Evolutionary conservation across 2,113 vertebrate species (phyloP).

Genomic region (Sapayoa aenigma): DNA sequence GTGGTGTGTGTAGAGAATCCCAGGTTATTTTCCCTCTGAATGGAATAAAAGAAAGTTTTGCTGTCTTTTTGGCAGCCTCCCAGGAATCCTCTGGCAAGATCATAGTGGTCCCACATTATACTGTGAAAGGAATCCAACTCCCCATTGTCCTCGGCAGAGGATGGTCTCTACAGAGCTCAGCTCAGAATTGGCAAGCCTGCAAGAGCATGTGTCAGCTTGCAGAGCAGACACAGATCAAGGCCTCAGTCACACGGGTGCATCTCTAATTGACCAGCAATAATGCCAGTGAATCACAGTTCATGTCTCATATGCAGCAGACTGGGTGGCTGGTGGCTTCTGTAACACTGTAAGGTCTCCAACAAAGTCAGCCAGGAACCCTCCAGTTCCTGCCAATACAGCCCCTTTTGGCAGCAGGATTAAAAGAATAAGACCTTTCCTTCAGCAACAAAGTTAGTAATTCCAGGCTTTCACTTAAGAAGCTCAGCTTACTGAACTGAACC

Average conservation of each 20-base stretch:
- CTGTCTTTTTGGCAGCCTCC: constrained; percentile 19
- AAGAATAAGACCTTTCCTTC: not conserved
- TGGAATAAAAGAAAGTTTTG: constrained; percentile 26
- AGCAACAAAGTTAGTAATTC: not conserved
- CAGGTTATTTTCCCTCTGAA: constrained; percentile 32
- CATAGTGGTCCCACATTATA: not conserved
- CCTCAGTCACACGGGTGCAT: not conserved
- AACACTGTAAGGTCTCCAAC: not conserved
- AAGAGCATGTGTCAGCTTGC: not conserved
- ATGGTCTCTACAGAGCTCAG: not conserved
- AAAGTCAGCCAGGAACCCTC: constrained; percentile 11
- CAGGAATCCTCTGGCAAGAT: constrained; percentile 1
- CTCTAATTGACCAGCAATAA: constrained; percentile 25
- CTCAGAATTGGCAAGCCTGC: not conserved
- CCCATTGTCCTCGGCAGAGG: not conserved
- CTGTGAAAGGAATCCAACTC: not conserved
- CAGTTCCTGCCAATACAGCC: not conserved
- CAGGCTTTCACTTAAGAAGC: not conserved
- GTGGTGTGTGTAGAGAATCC: not conserved
- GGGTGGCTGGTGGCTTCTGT: not conserved
- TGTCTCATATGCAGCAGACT: not conserved
- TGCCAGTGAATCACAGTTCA: not conserved
- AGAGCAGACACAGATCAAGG: not conserved
- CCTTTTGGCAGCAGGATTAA: not conserved
- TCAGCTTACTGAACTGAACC: not conserved